Evolutionary conservation across 2,113 vertebrate genomes (phyloP).

Genomic region (Leuciscus idus): DNA sequence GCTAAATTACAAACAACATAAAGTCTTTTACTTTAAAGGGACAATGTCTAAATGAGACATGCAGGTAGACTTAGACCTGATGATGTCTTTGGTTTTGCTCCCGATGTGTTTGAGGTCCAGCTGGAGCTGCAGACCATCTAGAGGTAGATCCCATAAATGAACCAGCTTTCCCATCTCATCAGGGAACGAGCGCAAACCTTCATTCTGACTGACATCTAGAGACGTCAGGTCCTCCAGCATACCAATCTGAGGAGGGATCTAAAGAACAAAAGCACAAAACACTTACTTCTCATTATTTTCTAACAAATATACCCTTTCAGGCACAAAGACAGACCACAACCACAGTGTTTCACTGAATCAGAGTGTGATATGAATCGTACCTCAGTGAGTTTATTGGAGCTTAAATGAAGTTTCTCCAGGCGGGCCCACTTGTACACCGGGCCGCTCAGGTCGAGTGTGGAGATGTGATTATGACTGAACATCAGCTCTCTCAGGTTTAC

Average conservation of each 20-base stretch:
- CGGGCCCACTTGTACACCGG: slow-evolving; percentile 83
- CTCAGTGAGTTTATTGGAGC: slow-evolving; percentile 88
- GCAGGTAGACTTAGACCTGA: slow-evolving; percentile 77
- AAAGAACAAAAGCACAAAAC: slow-evolving; percentile 40
- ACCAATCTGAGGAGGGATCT: slow-evolving; percentile 94
- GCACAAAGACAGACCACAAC: not conserved
- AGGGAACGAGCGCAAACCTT: slow-evolving; percentile 85
- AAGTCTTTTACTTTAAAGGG: not conserved
- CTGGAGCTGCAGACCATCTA: slow-evolving; percentile 89
- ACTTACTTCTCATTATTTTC: not conserved
- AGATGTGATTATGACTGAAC: slow-evolving; percentile 89
- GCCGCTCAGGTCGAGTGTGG: slow-evolving; percentile 82
- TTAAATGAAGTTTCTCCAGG: slow-evolving; percentile 91
- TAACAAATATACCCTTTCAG: not conserved
- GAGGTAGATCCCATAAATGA: slow-evolving; percentile 93
- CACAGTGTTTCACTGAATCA: not conserved
- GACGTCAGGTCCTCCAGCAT: slow-evolving; percentile 89
- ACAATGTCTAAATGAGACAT: not conserved
- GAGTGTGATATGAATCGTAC: slow-evolving; percentile 65
- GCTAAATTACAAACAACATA: not conserved
- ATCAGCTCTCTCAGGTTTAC: slow-evolving; percentile 88
- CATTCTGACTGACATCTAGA: slow-evolving; percentile 91
- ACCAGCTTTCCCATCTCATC: slow-evolving; percentile 94
- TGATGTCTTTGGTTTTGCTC: slow-evolving; percentile 93
- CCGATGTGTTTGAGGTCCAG: slow-evolving; percentile 93